phyloP scores from a whole-genome alignment of 2,797 vertebrate species.

The Chiroxiphia lanceolata region DNA sequence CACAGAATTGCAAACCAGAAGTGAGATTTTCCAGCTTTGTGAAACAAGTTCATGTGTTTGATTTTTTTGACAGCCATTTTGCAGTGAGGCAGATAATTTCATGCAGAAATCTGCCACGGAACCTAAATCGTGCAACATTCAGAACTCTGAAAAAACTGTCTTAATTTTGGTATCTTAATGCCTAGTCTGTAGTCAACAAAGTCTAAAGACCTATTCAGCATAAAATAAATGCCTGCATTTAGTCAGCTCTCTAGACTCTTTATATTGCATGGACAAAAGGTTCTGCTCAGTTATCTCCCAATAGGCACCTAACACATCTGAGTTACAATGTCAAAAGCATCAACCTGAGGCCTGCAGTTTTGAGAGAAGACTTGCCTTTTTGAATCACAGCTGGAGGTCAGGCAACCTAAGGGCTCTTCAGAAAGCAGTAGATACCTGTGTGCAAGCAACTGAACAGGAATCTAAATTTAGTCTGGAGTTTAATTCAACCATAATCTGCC shows the following conservation, averaged over 20 bases:
- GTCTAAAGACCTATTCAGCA: not conserved
- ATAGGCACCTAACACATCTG: not conserved
- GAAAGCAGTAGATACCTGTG: not conserved
- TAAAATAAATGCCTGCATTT: not conserved
- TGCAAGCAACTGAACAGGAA: not conserved
- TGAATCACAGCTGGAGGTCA: not conserved
- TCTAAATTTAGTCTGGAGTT: not conserved
- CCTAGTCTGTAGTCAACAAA: not conserved
- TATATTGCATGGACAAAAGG: not conserved
- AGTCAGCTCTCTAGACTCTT: not conserved
- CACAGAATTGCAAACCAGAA: not conserved
- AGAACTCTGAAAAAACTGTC: not conserved
- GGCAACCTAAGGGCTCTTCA: not conserved
- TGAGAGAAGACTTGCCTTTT: not conserved
- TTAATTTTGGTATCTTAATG: not conserved
- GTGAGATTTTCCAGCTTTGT: not conserved
- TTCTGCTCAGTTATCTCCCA: fast-evolving
- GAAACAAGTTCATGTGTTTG: not conserved
- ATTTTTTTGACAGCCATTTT: not conserved
- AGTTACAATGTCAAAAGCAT: not conserved
- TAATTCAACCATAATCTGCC: not conserved
- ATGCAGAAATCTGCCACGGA: not conserved
- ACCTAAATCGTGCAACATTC: not conserved
- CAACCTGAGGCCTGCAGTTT: not conserved
- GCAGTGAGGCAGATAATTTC: not conserved